Percentiles rank a stretch among this genome's conserved stretches.
These are phyloP conservation scores for Daktulosphaira vitifoliae DNA, from an alignment of 1,140 invertebrate genomes.

Conservation along the genomic window DNA sequence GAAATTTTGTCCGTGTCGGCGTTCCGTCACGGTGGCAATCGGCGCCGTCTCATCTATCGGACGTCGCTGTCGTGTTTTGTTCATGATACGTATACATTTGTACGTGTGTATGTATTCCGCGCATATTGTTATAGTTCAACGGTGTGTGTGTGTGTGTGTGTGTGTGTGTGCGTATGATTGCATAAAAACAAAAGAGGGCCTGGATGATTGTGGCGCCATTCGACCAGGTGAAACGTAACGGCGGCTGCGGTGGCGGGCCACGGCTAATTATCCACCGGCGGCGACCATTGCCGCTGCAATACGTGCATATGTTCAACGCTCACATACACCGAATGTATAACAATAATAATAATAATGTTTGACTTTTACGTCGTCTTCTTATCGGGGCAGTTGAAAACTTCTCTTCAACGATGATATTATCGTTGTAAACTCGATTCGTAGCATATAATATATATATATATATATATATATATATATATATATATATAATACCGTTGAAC, in stretches of 20 bases:
- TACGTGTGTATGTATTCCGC: not conserved
- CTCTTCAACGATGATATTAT: too few relatives aligned
- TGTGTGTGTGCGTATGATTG: not conserved
- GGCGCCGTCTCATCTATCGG: too few relatives aligned
- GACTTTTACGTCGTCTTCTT: too few relatives aligned
- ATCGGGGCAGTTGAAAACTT: too few relatives aligned
- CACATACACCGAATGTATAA: not conserved
- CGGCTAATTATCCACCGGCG: slow-evolving; percentile 15
- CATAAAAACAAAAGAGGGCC: slow-evolving; percentile 15
- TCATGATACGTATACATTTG: not conserved
- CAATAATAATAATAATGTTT: too few relatives aligned
- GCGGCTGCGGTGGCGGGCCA: not conserved
- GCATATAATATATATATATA: too few relatives aligned
- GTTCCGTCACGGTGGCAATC: not conserved
- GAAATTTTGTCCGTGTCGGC: slow-evolving; percentile 4
- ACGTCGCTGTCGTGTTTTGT: not conserved
- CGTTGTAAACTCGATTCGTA: too few relatives aligned
- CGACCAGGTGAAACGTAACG: slow-evolving; percentile 14
- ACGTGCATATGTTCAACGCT: not conserved
- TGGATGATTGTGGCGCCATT: slow-evolving; percentile 8
- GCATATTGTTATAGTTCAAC: not conserved
- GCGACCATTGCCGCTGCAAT: not conserved
- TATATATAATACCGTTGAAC: too few relatives aligned
- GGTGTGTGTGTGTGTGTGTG: not conserved
- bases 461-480: too few relatives aligned